Base-by-base conservation (phyloP, 2,888 invertebrate species). In the Parochlus steinenii region DNA sequence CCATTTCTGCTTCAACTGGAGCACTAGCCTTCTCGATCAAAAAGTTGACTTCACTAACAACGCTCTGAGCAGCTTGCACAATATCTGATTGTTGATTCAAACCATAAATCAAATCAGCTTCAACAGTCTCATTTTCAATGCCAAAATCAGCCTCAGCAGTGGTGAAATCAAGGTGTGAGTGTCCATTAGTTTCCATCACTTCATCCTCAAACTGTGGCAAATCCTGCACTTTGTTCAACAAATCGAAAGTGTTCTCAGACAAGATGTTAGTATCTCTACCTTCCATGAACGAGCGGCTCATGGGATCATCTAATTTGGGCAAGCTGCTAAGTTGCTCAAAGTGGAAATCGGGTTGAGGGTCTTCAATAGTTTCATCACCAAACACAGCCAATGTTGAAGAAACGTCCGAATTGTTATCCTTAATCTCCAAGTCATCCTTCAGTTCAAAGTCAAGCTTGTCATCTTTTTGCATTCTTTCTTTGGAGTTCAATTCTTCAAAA, bases 331-430 rank as follows among this genome's bases (percentile, higher is more conserved):
- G 66, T 47, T 65, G 63, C 50, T 38, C 37, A 19, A 48, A 50
- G n/a, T n/a, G n/a, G n/a, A n/a, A n/a, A n/a, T 43, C 69, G 53
- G 48, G 76, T 76, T 28, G 69, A 65, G 1, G 77, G 76, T 44
- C 75, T 61, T 29, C 62, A 62, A 38, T 66, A 66, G 1, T 73
- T n/a, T n/a, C 67, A 48, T 72, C 78, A 16, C 63, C 63, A n/a
- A n/a, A n/a, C n/a, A n/a, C n/a, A n/a, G n/a, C n/a, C n/a, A n/a
- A n/a, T n/a, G n/a, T n/a, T 42, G 69, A 62, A 47, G 78, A 78
- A 45, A 78, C 77, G 25, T 60, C 58, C 24, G 65, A 64, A 41
- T 68, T 70, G 2, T 69, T 68, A 10, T 69, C 48, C 32, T 48
- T 52, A 18, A 67, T 60, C 47, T 76, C 71, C 23, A 28, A 27